Base-by-base conservation (phyloP, 1,140 invertebrate species). In the Ceratina australensis region DNA sequence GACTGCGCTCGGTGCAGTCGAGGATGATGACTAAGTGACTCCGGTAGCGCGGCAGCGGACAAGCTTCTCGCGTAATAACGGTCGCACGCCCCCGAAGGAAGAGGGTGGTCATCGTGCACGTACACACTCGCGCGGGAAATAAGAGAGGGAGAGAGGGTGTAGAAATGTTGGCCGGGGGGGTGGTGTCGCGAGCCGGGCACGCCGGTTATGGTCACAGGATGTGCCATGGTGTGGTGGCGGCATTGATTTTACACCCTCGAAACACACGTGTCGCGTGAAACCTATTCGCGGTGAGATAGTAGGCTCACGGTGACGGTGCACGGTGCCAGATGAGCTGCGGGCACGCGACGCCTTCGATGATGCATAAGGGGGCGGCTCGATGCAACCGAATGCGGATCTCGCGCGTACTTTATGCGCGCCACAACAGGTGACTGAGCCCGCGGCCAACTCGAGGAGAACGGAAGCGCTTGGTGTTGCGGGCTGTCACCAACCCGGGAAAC, bases 341-440 rank as follows among this genome's bases (percentile, higher is more conserved):
- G 78, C 90, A 92, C 91, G 91, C 91, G 87, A 92, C 81, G 77
- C 66, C 81, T 86, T 72, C 87, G 82, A 91, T 91, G 88, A 91
- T 88, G 86, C 57, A 85, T 84, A 80, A 81, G 80, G 71, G 75
- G 83, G 80, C 80, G 72, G 79, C 52, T 80, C 69, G 71, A 71
- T 80, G 73, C 80, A 61, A 61, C 76, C 76, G 75, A 84, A 86
- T 85, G 78, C 76, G 78, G 69, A 86, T 78, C 82, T 82, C 73
- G 60, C 61, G 57, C 54, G 80, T 78, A 82, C 82, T 88, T 90
- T 89, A 79, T 67, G 66, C 72, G 78, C 82, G 33, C 52, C 75
- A 88, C 87, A 90, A 91, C 88, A 90, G 89, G 88, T 91, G 86
- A 88, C 81, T 83, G 52, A 54, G 52, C 66, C 66, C 76, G 33